Evolutionary conservation across 2,797 vertebrate species (phyloP).

Genomic region (Galago senegalensis): DNA sequence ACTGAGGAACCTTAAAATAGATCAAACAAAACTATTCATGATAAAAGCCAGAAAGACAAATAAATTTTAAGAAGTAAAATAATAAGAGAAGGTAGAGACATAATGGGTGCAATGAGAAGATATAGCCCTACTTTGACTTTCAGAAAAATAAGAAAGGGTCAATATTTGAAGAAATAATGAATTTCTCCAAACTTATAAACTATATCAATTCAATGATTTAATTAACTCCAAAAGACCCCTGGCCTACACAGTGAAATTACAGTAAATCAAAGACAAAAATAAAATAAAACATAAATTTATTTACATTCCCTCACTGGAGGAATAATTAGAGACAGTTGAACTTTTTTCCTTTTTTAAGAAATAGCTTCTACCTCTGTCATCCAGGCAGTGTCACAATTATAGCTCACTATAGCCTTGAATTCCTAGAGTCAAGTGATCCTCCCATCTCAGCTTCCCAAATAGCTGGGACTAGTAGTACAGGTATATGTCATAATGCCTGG

Average conservation of each 20-base stretch:
- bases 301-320: not conserved
- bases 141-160: not conserved
- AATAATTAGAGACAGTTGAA: not conserved
- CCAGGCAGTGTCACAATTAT: not conserved
- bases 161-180: constrained; percentile 10
- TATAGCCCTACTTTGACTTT: not conserved
- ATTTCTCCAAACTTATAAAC: not conserved
- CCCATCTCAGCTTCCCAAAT: no score
- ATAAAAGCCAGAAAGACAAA: not conserved
- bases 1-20: not conserved
- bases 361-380: not conserved
- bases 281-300: not conserved
- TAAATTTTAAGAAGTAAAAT: not conserved
- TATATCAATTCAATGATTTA: not conserved
- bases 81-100: not conserved
- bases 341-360: not conserved
- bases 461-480: no score
- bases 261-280: not conserved
- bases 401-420: no score
- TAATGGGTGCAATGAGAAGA: not conserved
- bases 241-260: not conserved
- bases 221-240: not conserved
- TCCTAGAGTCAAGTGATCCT: no score
- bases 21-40: not conserved
- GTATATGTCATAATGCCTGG: no score